Base-by-base conservation (phyloP, 2,797 vertebrate species). In the Rachycentron canadum region DNA sequence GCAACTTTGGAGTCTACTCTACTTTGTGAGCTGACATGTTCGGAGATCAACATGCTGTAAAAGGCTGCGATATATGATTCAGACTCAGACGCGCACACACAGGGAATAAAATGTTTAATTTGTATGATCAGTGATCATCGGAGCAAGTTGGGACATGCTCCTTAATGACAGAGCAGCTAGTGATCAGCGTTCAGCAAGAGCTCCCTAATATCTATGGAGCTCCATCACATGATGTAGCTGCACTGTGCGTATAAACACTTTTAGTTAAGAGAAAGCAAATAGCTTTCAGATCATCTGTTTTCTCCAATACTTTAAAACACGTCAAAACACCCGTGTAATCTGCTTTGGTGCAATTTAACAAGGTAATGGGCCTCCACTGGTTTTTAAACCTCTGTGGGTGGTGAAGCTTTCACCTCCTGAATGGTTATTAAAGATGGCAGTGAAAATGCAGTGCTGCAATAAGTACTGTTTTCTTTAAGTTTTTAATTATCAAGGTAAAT, bases 351-450 rank as follows among this genome's bases (percentile, higher is more conserved):
- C 34, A 60, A 61, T 86, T 81, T 65, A 79, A 78, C 63, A 73
- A 76, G 56, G 23, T 73, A 62, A 84, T 79, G 49, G 75, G 76
- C 49, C 84, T 80, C 81, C 50, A 64, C 72, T 83, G 78, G 60
- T 73, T 86, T 76, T 81, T 38, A 81, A 82, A 23, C 59, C 56
- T 23, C 43, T 13, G 78, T 69, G 70, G 70, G 52, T 53, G 73
- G 71, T 23, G 40, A 84, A 74, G 66, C 17, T 62, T 87, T 87
- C 72, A 69, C 43, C 52, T 62, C 10, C 0, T 72, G 56, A 76
- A 62, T 59, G 34, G 38, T 76, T 76, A 76, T 19, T 70, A 56
- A n/a, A 79, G 59, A 55, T 61, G 57, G 53, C 60, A 49, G 65
- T 53, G 45, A 63, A 75, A 74, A 72, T 55, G 25, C 12, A 26